A percentile compares a stretch with the other conserved stretches of the same genome.
Evolutionary conservation across 35 echinoderm and acorn worm species (phyloP).

Genomic region (Lytechinus pictus): DNA sequence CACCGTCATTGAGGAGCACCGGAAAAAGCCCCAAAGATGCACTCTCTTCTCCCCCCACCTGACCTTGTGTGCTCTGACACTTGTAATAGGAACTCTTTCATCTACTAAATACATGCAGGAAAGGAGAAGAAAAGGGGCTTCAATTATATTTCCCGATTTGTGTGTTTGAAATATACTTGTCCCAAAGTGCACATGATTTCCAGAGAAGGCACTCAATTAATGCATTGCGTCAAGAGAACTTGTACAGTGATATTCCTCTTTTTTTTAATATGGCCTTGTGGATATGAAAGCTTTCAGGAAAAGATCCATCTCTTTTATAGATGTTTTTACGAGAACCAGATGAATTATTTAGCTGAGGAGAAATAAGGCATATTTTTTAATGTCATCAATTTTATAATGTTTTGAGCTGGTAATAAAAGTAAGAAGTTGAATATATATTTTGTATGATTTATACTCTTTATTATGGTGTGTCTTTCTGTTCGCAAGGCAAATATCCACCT

Average conservation of each 20-base stretch:
- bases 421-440: neutral
- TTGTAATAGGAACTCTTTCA: constrained; percentile 4
- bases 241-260: neutral
- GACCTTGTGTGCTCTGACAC: constrained; percentile 6
- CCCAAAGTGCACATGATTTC: neutral
- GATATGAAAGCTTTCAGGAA: neutral
- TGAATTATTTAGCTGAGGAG: neutral
- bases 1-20: neutral
- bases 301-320: neutral
- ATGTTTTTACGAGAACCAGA: neutral
- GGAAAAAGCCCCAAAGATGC: constrained; percentile 24
- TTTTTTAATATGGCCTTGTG: neutral
- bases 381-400: neutral
- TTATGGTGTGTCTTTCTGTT: neutral
- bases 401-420: neutral
- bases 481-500: neutral
- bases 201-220: neutral
- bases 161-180: neutral
- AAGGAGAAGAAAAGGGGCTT: neutral
- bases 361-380: neutral
- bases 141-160: neutral
- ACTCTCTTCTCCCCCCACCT: neutral
- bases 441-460: neutral
- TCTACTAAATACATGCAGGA: constrained; percentile 11
- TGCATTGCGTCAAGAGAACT: neutral